Conservation (phyloP, 1,140 invertebrate genomes). For the Penaeus indicus region DNA sequence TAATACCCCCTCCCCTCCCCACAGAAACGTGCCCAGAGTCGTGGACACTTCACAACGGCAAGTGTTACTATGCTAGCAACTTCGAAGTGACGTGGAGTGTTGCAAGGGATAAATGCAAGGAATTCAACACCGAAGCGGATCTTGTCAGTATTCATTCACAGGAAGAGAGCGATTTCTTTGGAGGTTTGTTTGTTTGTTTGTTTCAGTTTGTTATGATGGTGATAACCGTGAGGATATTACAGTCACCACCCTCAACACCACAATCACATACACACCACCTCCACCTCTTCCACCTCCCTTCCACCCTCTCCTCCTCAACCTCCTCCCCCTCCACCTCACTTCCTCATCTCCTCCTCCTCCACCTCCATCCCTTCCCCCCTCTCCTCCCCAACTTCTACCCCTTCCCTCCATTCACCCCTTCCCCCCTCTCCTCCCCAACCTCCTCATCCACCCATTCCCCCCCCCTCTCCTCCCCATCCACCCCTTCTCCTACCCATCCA, state of each 20-base stretch:
- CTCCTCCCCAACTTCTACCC: background rate
- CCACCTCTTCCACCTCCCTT: too few species aligned
- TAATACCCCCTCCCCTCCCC: too few species aligned
- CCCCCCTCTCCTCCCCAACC: background rate
- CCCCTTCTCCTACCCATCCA: background rate
- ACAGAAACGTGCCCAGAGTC: constrained; percentile 50
- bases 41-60: constrained; percentile 33
- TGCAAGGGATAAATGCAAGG: constrained; percentile 42
- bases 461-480: too few species aligned
- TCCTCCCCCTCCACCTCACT: too few species aligned
- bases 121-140: constrained; percentile 32
- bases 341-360: too few species aligned
- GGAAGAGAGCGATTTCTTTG: constrained; percentile 43
- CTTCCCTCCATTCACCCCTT: too few species aligned
- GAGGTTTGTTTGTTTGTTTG: constrained; percentile 1
- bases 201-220: background rate
- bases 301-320: too few species aligned
- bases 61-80: constrained; percentile 60
- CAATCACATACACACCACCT: background rate
- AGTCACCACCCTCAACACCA: background rate
- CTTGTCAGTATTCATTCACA: constrained; percentile 55
- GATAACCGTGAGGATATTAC: background rate
- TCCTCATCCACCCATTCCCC: background rate
- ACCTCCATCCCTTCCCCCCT: background rate
- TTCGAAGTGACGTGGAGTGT: constrained; percentile 37